Percentiles rank a stretch among this genome's conserved stretches.
These are phyloP conservation scores for Neostethus bicornis DNA, from an alignment of 2,797 vertebrate species.

Conservation along the genomic window DNA sequence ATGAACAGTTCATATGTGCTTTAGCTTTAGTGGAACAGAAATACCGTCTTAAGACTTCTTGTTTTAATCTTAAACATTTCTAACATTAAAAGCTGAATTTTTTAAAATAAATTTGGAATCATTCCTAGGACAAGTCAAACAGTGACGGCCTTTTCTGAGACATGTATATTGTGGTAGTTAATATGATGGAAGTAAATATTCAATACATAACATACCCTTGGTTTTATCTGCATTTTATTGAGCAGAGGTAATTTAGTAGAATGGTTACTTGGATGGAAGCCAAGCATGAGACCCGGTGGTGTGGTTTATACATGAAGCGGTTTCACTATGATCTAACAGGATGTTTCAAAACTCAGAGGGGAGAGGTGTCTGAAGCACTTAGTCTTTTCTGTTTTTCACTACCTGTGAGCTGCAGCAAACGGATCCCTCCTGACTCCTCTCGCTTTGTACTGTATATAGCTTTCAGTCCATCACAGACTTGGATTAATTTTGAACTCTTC, in stretches of 20 bases:
- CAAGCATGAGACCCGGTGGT: slow-evolving; percentile 5
- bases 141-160: too few relatives aligned
- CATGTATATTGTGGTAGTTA: too few relatives aligned
- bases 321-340: slow-evolving; percentile 64
- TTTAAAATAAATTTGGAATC: too few relatives aligned
- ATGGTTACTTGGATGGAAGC: slow-evolving; percentile 22
- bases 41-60: slow-evolving; percentile 16
- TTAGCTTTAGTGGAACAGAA: slow-evolving; percentile 1
- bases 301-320: slow-evolving; percentile 13
- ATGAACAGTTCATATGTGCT: not conserved
- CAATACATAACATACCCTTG: not conserved
- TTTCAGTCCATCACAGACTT: slow-evolving; percentile 4
- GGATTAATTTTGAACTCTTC: not conserved
- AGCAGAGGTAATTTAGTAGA: slow-evolving; percentile 30
- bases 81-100: not conserved
- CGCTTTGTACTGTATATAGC: slow-evolving; percentile 7
- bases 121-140: too few relatives aligned
- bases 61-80: slow-evolving; percentile 2
- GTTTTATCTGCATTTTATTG: slow-evolving; percentile 28
- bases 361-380: slow-evolving; percentile 21
- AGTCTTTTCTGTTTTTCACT: slow-evolving; percentile 9
- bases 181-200: too few relatives aligned
- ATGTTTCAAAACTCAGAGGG: slow-evolving; percentile 65
- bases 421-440: not conserved
- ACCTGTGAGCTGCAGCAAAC: not conserved